A percentile compares a stretch with the other conserved stretches of the same genome.
Conservation (phyloP, 2,888 invertebrate genomes). For the Augiades crinisus region DNA sequence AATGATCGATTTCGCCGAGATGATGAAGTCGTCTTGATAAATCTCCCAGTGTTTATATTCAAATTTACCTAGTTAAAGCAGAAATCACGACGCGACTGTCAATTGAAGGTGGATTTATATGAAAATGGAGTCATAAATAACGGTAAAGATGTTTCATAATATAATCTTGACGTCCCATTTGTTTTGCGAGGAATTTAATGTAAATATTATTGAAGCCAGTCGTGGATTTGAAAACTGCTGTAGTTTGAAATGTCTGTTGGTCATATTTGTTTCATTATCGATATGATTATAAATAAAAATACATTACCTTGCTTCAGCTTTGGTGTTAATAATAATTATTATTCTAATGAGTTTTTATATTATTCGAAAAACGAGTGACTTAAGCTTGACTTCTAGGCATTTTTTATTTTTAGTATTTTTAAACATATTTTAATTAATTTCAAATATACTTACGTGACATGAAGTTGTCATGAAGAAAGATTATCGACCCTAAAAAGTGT, state of each 20-base stretch:
- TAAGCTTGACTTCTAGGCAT: no score
- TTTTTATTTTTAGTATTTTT: no score
- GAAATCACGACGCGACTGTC: slow-evolving; percentile 22
- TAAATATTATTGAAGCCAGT: slow-evolving; percentile 13
- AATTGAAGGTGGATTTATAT: slow-evolving; percentile 25
- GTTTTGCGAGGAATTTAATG: slow-evolving; percentile 16
- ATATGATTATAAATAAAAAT: not conserved
- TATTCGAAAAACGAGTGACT: no score
- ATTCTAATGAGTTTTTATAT: no score
- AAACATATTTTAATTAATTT: no score
- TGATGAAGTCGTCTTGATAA: slow-evolving; percentile 18
- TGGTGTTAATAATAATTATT: no score
- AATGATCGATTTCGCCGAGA: slow-evolving; percentile 16
- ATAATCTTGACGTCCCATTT: slow-evolving; percentile 15
- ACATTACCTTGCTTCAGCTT: no score
- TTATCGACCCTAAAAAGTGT: no score
- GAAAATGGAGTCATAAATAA: slow-evolving; percentile 23
- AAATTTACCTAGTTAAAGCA: slow-evolving; percentile 25
- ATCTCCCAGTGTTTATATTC: slow-evolving; percentile 19
- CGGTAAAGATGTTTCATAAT: slow-evolving; percentile 23
- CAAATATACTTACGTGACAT: no score
- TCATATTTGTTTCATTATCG: not conserved
- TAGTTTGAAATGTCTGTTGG: slow-evolving; percentile 3
- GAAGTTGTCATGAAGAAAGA: no score
- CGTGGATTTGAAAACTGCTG: slow-evolving; percentile 8